Evolutionary conservation across 2,113 vertebrate species (phyloP).

Genomic region (Entelurus aequoreus): DNA sequence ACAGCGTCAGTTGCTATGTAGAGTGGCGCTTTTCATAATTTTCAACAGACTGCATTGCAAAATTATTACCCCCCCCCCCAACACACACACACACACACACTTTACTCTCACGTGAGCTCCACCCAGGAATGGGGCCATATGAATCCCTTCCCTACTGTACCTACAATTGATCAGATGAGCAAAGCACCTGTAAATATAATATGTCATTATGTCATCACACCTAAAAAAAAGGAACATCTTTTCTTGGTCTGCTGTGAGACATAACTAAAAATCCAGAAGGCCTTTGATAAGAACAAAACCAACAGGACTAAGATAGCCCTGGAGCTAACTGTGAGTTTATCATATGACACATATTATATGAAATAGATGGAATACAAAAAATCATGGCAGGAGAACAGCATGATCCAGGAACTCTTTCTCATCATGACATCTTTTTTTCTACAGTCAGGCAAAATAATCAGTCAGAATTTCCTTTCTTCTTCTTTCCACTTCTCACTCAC

Average conservation of each 20-base stretch:
- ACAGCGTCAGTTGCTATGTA: too few relatives aligned
- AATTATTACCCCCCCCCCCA: too few relatives aligned
- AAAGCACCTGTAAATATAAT: conserved; percentile 17
- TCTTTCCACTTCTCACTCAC: conserved; percentile 34
- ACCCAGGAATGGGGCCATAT: too few relatives aligned
- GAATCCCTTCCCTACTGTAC: too few relatives aligned
- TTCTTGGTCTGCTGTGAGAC: conserved; percentile 41
- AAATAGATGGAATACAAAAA: conserved; percentile 47
- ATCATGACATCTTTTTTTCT: conserved; percentile 60
- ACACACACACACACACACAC: too few relatives aligned
- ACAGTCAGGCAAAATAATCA: conserved; percentile 54
- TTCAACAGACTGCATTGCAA: too few relatives aligned
- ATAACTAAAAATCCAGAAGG: conserved; percentile 53
- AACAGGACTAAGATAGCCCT: conserved; percentile 44
- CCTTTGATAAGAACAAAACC: conserved; percentile 47
- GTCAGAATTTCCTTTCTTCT: conserved; percentile 45
- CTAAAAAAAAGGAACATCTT: conserved; percentile 28
- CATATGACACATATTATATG: conserved; percentile 57
- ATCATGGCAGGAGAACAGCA: conserved; percentile 51
- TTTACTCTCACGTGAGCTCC: too few relatives aligned
- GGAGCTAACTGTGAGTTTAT: conserved; percentile 55
- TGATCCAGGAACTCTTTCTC: conserved; percentile 47
- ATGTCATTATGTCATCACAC: conserved; percentile 27
- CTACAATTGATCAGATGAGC: conserved; percentile 1
- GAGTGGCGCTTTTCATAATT: too few relatives aligned